Evolutionary conservation across 2,888 invertebrate genomes (phyloP).

Genomic region (Drepana falcataria): DNA sequence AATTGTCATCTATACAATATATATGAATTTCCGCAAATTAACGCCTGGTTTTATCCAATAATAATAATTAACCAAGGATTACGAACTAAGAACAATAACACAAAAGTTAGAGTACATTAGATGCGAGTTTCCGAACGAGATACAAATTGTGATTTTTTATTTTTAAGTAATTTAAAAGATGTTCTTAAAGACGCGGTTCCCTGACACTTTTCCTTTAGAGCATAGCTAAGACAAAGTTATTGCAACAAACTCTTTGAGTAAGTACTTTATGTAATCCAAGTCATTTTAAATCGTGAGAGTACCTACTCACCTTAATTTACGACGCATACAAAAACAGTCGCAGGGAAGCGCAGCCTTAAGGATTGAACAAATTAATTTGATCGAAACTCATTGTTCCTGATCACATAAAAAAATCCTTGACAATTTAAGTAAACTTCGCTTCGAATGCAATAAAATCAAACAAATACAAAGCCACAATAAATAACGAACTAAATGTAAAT

Average conservation of each 20-base stretch:
- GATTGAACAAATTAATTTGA: not conserved
- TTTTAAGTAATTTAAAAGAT: not conserved
- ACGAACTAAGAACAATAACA: conserved; percentile 63
- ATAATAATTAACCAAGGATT: conserved; percentile 34
- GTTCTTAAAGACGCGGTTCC: too few relatives aligned
- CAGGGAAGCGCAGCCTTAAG: not conserved
- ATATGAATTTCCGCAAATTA: too few relatives aligned
- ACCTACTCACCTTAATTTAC: too few relatives aligned
- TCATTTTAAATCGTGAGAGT: too few relatives aligned
- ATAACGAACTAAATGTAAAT: conserved; percentile 46
- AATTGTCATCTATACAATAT: too few relatives aligned
- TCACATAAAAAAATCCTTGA: conserved; percentile 12
- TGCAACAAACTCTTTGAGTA: too few relatives aligned
- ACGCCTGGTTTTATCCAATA: conserved; percentile 2
- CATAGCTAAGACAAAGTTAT: too few relatives aligned
- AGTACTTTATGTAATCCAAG: too few relatives aligned
- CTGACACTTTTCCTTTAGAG: too few relatives aligned
- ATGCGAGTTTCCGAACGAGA: conserved; percentile 59
- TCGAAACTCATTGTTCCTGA: not conserved
- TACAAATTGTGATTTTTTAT: conserved; percentile 31
- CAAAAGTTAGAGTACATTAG: conserved; percentile 50
- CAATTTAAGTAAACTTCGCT: conserved; percentile 70
- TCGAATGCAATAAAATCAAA: conserved; percentile 38
- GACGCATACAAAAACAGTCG: too few relatives aligned
- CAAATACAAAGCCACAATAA: conserved; percentile 56